These are phyloP conservation scores for Meloidogyne chitwoodi DNA, from an alignment of 1,140 invertebrate species.

Conservation along the genomic window DNA sequence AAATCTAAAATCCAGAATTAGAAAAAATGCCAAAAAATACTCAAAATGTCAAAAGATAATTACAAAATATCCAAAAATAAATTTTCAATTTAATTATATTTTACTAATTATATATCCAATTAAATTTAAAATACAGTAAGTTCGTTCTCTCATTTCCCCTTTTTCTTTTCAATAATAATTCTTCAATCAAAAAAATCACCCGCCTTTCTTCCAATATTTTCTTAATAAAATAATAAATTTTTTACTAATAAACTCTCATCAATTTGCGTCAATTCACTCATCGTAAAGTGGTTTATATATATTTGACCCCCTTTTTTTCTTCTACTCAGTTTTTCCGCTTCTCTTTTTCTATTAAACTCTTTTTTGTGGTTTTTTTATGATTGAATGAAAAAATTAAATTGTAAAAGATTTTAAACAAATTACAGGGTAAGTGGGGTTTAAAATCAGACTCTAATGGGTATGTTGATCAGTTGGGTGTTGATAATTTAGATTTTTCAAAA, in stretches of 20 bases:
- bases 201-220: too few relatives aligned
- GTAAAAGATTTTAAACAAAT: neutral
- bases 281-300: constrained; percentile 24
- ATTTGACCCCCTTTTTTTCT: neutral
- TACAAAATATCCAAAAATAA: neutral
- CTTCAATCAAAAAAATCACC: neutral
- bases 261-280: neutral
- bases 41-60: too few relatives aligned
- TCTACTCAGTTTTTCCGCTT: too few relatives aligned
- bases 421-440: too few relatives aligned
- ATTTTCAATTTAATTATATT: too few relatives aligned
- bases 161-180: neutral
- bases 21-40: too few relatives aligned
- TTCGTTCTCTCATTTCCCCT: neutral
- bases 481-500: too few relatives aligned
- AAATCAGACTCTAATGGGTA: too few relatives aligned
- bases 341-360: neutral
- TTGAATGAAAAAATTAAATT: constrained; percentile 9
- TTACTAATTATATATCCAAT: too few relatives aligned
- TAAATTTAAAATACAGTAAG: neutral
- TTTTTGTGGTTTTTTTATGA: constrained; percentile 4
- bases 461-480: too few relatives aligned
- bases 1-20: neutral
- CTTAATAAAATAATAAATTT: neutral
- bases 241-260: neutral